These are phyloP conservation scores for Scaptomyza tumidula DNA, from an alignment of 2,888 invertebrate species.

Conservation along the genomic window DNA sequence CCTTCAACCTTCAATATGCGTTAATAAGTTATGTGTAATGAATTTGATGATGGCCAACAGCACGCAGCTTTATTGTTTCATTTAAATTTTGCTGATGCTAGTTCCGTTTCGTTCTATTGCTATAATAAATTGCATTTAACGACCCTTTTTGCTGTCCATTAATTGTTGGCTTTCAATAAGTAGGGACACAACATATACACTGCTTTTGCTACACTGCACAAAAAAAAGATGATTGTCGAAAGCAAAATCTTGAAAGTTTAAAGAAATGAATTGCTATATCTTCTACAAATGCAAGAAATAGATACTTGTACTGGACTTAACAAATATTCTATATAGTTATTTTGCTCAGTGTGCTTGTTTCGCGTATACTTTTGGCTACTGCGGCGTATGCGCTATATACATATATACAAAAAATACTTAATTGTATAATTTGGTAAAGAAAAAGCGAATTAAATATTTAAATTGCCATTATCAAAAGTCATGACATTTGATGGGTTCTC, in stretches of 20 bases:
- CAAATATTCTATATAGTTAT: background rate
- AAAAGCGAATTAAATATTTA: conserved; percentile 43
- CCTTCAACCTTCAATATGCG: conserved; percentile 17
- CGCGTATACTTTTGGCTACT: background rate
- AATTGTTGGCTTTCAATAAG: conserved; percentile 50
- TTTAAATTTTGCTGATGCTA: conserved; percentile 26
- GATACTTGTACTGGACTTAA: background rate
- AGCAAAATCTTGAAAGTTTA: background rate
- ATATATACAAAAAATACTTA: conserved; percentile 6
- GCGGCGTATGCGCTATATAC: conserved; percentile 29
- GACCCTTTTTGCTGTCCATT: conserved; percentile 54
- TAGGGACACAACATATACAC: background rate
- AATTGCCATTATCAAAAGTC: conserved; percentile 36
- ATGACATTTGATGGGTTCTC: conserved; percentile 14
- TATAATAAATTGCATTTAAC: conserved; percentile 73
- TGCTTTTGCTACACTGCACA: background rate
- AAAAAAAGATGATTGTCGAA: background rate
- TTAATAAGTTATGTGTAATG: conserved; percentile 43
- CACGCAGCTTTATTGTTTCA: conserved; percentile 10
- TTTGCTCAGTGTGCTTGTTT: background rate
- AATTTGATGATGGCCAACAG: conserved; percentile 31
- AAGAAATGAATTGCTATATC: too few relatives aligned
- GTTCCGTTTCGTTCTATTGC: conserved; percentile 46
- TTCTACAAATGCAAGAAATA: too few relatives aligned
- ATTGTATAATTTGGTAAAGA: conserved; percentile 41